Percentiles rank a stretch among this genome's conserved stretches.
These are phyloP conservation scores for Formica selysi DNA, from an alignment of 1,140 invertebrate genomes.

Conservation along the genomic window DNA sequence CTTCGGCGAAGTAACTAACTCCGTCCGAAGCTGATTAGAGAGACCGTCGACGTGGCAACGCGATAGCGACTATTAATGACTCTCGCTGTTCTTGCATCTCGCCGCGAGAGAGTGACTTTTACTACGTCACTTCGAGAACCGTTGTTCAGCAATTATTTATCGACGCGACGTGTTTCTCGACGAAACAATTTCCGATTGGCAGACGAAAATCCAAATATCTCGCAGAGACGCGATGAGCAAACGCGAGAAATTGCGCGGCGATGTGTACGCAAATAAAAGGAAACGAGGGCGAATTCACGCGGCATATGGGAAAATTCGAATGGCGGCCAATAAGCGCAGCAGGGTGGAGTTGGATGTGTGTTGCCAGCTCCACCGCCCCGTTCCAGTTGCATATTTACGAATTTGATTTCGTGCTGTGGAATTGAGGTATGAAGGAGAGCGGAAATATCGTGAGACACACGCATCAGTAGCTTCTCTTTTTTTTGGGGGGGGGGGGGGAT, in stretches of 20 bases:
- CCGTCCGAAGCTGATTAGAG: conserved; percentile 75
- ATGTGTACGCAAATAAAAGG: conserved; percentile 59
- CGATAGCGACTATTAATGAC: conserved; percentile 75
- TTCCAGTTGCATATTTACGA: conserved; percentile 69
- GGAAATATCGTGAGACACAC: conserved; percentile 8
- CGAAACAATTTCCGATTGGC: conserved; percentile 31
- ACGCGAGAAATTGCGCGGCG: conserved; percentile 48
- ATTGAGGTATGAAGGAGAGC: neutral
- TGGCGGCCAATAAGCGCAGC: conserved; percentile 51
- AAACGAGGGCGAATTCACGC: conserved; percentile 47
- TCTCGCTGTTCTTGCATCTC: conserved; percentile 58
- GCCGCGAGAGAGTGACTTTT: neutral
- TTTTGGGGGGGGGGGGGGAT: too few relatives aligned
- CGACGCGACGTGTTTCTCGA: neutral
- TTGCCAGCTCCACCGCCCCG: conserved; percentile 23
- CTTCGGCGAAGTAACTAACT: conserved; percentile 75
- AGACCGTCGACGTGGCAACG: conserved; percentile 58
- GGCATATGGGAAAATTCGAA: conserved; percentile 43
- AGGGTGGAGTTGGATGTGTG: conserved; percentile 5
- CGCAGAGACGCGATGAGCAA: conserved; percentile 10
- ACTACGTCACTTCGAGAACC: neutral
- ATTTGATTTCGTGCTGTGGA: conserved; percentile 65
- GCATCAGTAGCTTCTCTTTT: neutral
- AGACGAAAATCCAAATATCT: conserved; percentile 15
- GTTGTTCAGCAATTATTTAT: neutral